phyloP scores from a whole-genome alignment of 2,797 vertebrate species.

The Decapterus maruadsi region DNA sequence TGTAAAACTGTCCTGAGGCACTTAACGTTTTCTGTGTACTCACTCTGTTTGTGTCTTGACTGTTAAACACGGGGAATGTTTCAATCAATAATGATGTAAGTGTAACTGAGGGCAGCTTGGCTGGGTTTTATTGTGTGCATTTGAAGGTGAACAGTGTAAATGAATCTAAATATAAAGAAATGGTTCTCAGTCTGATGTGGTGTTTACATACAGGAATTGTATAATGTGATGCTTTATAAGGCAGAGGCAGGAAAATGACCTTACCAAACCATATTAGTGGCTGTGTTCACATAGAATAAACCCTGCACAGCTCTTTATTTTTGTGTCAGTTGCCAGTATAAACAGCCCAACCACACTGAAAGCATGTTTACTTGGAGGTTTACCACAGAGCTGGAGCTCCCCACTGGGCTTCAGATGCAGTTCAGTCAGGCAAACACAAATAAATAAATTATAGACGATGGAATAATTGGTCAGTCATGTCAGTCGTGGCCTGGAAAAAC shows the following conservation, averaged over 20 bases:
- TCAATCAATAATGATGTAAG: constrained; percentile 4
- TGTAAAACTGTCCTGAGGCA: constrained; percentile 51
- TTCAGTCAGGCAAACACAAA: not conserved
- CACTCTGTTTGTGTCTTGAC: constrained; percentile 10
- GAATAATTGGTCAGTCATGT: not conserved
- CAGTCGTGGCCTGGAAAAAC: not conserved
- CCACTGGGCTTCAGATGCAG: not conserved
- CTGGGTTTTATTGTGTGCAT: constrained; percentile 19
- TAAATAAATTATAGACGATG: not conserved
- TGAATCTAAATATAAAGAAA: constrained; percentile 2
- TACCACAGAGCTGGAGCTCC: not conserved
- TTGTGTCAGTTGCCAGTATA: not conserved
- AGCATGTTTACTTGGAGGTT: not conserved
- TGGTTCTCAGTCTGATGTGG: not conserved
- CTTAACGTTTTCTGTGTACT: constrained; percentile 26
- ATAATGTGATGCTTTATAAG: constrained; percentile 1
- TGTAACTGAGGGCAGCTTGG: constrained; percentile 1
- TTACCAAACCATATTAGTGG: not conserved
- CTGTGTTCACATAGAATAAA: constrained; percentile 17
- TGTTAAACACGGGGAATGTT: constrained; percentile 33
- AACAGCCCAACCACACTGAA: not conserved
- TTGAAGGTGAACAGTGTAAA: constrained; percentile 6
- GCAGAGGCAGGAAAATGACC: not conserved
- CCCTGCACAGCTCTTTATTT: constrained; percentile 4
- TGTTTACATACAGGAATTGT: not conserved